A percentile compares a stretch with the other conserved stretches of the same genome.
Evolutionary conservation across 2,888 invertebrate species (phyloP).

Genomic region (Cyclophora albipunctata): DNA sequence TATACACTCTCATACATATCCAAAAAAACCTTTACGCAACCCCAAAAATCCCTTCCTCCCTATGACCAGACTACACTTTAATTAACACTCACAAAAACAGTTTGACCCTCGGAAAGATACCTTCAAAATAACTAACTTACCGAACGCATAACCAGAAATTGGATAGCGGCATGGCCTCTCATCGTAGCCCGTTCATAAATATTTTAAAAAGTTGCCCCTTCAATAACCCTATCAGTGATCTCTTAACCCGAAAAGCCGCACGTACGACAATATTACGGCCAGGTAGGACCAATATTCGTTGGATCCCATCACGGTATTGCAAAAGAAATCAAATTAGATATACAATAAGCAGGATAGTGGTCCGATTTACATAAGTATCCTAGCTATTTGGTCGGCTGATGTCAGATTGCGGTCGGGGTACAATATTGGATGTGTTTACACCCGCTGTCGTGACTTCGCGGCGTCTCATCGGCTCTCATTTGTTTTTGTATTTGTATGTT

Average conservation of each 20-base stretch:
- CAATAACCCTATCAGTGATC: slow-evolving; percentile 64
- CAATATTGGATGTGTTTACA: slow-evolving; percentile 61
- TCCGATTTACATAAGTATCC: slow-evolving; percentile 73
- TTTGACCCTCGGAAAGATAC: slow-evolving; percentile 52
- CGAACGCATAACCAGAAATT: slow-evolving; percentile 73
- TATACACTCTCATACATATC: too few species aligned
- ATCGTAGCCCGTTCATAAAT: slow-evolving; percentile 64
- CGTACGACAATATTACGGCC: slow-evolving; percentile 59
- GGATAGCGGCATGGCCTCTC: slow-evolving; percentile 63
- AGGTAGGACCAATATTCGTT: slow-evolving; percentile 64
- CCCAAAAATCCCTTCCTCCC: slow-evolving; percentile 23
- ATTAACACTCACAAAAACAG: slow-evolving; percentile 64
- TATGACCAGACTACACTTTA: slow-evolving; percentile 51
- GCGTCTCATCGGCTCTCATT: slow-evolving; percentile 39
- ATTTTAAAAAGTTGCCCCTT: slow-evolving; percentile 64
- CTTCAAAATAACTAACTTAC: slow-evolving; percentile 64
- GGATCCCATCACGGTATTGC: slow-evolving; percentile 68
- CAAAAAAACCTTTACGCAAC: slow-evolving; percentile 28
- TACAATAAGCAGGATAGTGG: slow-evolving; percentile 70
- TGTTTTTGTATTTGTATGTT: slow-evolving; percentile 30
- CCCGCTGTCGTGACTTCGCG: slow-evolving; percentile 27
- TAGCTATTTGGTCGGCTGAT: slow-evolving; percentile 67
- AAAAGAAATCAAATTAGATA: slow-evolving; percentile 74
- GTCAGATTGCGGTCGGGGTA: slow-evolving; percentile 65
- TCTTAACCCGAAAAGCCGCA: slow-evolving; percentile 59